Evolutionary conservation across 2,113 vertebrate genomes (phyloP), one percentile per base, ranked within the genome.

Genomic region (Pachypanchax playfairii): DNA sequence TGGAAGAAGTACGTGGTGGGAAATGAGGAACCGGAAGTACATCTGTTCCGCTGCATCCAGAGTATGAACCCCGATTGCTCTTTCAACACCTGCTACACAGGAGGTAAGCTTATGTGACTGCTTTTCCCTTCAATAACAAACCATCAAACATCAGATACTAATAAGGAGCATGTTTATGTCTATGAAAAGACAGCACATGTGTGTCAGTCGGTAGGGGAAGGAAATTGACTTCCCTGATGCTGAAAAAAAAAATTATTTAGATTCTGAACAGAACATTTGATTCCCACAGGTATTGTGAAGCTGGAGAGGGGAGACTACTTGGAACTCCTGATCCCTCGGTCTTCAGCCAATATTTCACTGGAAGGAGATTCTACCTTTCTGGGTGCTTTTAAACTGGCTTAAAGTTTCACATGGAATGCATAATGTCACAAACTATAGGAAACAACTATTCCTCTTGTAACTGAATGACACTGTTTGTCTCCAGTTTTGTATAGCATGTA

Each of bases 71-170:
- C 84, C 2, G 88, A 82, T 29, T 73, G 91, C 38, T 92, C 95
- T 3, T 97, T 89, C 79, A 98, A 98, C 91, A 97, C 96, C 72
- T 99, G 97, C 88, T 99, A 94, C 74, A 98, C 96, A 2, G 97
- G 94, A 86, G 97, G 97, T 98, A 89, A 92, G 85, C 57, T 71
- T 49, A 6, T 25, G n/a, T 60, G 48, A 68, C 33, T 52, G 33
- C 15, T 47, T 17, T 6, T 63, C 53, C 51, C 17, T 43, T 26
- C 63, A 28, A 26, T 58, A 44, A 17, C 52, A 42, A 36, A 29
- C 24, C 12, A 39, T 31, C 50, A 63, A 31, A 31, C 41, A 54
- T 18, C 49, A 36, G 53, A 53, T 82, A 55, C 29, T 59, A 26
- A 3, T 1, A 11, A 62, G 46, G 35, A 14, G n/a, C 6, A 5